Evolutionary conservation across 1,140 invertebrate species (phyloP).

Genomic region (Drosophila tani): DNA sequence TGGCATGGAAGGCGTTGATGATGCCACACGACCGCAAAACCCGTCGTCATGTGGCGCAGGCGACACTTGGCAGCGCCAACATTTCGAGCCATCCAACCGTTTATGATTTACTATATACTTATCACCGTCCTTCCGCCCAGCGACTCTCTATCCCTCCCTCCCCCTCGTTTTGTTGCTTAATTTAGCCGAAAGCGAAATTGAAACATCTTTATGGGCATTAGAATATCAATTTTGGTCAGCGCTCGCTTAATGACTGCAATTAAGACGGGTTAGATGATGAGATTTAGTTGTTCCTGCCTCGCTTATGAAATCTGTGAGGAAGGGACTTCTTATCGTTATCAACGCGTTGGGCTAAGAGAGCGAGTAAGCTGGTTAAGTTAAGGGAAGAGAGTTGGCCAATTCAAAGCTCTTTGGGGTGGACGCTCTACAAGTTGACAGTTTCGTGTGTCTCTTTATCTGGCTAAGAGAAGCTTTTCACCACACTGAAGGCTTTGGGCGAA

Average conservation of each 20-base stretch:
- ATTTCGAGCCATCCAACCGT: slow-evolving; percentile 42
- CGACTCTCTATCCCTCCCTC: slow-evolving; percentile 2
- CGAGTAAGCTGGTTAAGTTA: not conserved
- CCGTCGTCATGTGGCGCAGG: slow-evolving; percentile 27
- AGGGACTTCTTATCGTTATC: slow-evolving; percentile 63
- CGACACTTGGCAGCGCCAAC: slow-evolving; percentile 47
- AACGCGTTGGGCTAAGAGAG: slow-evolving; percentile 32
- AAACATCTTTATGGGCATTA: slow-evolving; percentile 60
- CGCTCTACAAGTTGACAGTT: slow-evolving; percentile 14
- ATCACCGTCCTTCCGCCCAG: slow-evolving; percentile 36
- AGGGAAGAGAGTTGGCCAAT: slow-evolving; percentile 7
- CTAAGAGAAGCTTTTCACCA: slow-evolving; percentile 55
- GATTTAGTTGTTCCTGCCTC: slow-evolving; percentile 18
- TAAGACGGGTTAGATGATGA: slow-evolving; percentile 55
- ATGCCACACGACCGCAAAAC: slow-evolving; percentile 51
- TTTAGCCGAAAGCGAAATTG: slow-evolving; percentile 30
- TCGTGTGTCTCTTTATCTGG: slow-evolving; percentile 7
- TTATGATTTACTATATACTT: slow-evolving; percentile 55
- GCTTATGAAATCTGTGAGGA: not conserved
- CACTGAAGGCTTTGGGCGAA: not conserved
- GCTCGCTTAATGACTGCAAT: slow-evolving; percentile 62
- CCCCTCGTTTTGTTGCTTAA: slow-evolving; percentile 67
- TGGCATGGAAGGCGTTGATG: slow-evolving; percentile 55
- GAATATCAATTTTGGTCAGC: slow-evolving; percentile 59
- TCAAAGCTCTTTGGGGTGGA: not conserved